Base-by-base conservation (phyloP, 1,140 invertebrate genomes). In the Drosophila subpulchrella region DNA sequence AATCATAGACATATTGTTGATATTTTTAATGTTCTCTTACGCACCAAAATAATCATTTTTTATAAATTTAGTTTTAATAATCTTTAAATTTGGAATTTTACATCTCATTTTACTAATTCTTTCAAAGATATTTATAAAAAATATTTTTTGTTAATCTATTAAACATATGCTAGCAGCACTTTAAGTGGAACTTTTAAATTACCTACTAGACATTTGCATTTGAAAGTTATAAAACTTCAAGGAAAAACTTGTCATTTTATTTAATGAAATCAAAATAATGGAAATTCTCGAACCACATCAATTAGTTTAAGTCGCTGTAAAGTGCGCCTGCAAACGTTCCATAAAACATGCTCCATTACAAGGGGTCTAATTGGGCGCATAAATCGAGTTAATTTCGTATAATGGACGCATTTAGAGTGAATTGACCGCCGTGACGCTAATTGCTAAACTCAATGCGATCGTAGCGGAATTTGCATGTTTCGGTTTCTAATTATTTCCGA, bases 401-500 rank as follows among this genome's bases (percentile, higher is more conserved):
- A 65, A 42, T 61, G 48, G 46, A 17, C 39, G 7, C 48, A 60
- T 38, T 76, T 12, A 20, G 11, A 36, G 48, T 17, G 30, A 51
- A 34, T 51, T 51, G 48, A 15, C 27, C 47, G 15, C n/a, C n/a
- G 27, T n/a, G n/a, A 38, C 24, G 51, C 55, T 76, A 86, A 85
- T 81, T 81, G 51, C 41, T 42, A 20, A 50, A 24, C 57, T 56
- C 71, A 81, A 39, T 65, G 68, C 34, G 59, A 71, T 57, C 53
- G 63, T 51, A 58, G 51, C 46, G 38, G 41, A 32, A 86, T 86
- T 85, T 71, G 65, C 82, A 82, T 86, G 46, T 73, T 76, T 59
- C 34, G 36, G 24, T 17, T 30, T 50, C 46, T 60, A 77, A 59
- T 59, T 66, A 44, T 46, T 56, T 42, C 76, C 62, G 47, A 63